These are phyloP conservation scores for Caenorhabditis sp. DNA, from an alignment of 2,888 invertebrate genomes.

Conservation along the genomic window DNA sequence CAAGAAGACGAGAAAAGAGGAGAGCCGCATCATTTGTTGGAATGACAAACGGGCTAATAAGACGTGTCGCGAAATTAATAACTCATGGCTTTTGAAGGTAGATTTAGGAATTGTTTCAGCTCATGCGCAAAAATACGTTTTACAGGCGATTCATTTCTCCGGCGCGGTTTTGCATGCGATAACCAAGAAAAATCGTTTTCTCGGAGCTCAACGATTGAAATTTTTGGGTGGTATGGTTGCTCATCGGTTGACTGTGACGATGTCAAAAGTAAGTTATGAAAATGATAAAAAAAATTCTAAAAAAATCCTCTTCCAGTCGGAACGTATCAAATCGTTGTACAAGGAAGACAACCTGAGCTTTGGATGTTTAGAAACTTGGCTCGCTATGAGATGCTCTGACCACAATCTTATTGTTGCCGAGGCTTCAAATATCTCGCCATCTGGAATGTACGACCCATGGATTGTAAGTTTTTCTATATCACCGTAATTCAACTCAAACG, in stretches of 20 bases:
- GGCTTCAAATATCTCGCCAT: conserved; percentile 87
- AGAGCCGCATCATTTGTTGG: conserved; percentile 76
- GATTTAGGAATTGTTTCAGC: not conserved
- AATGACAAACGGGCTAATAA: conserved; percentile 79
- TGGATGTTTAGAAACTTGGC: conserved; percentile 89
- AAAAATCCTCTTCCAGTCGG: conserved; percentile 57
- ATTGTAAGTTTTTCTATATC: conserved; percentile 72
- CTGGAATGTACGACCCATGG: conserved; percentile 92
- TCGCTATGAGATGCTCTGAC: conserved; percentile 79
- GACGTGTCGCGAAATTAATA: conserved; percentile 56
- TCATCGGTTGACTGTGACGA: conserved; percentile 59
- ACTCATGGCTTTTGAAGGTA: conserved; percentile 31
- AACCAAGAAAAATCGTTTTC: conserved; percentile 82
- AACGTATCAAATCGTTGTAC: conserved; percentile 75
- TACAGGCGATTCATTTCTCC: not conserved
- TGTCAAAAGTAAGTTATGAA: conserved; percentile 28
- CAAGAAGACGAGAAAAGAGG: conserved; percentile 28
- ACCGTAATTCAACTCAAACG: not conserved
- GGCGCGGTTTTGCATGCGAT: conserved; percentile 77
- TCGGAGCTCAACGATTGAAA: conserved; percentile 82
- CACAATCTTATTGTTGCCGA: conserved; percentile 79
- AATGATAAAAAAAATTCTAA: too few relatives aligned
- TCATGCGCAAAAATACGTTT: not conserved
- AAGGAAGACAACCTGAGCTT: conserved; percentile 79
- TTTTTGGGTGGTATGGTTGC: conserved; percentile 66